phyloP scores from a whole-genome alignment of 2,888 invertebrate genomes.

The Adineta ricciae region DNA sequence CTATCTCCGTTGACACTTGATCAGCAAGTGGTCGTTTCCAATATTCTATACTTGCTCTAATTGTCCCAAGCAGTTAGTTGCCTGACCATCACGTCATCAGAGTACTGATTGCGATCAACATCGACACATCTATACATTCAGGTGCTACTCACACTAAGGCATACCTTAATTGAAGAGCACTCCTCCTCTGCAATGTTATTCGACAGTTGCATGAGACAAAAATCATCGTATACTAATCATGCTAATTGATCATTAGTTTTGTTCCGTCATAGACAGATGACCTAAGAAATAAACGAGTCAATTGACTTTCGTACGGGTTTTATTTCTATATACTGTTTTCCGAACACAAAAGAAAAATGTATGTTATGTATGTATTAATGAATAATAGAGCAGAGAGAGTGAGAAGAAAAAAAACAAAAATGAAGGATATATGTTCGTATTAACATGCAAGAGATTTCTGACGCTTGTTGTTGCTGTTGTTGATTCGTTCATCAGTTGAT shows the following conservation, averaged over 20 bases:
- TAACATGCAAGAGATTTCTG: background rate
- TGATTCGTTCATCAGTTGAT: background rate
- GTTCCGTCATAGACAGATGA: no score
- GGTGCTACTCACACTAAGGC: background rate
- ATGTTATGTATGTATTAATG: background rate
- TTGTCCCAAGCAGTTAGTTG: slow-evolving; percentile 7
- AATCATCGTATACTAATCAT: background rate
- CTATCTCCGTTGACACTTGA: background rate
- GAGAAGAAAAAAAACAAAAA: background rate
- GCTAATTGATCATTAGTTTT: background rate
- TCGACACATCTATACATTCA: background rate
- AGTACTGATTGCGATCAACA: slow-evolving; percentile 5
- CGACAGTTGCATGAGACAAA: background rate
- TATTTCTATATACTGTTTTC: background rate
- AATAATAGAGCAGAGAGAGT: background rate
- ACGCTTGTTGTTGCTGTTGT: background rate
- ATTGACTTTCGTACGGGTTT: background rate
- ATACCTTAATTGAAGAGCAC: slow-evolving; percentile 9
- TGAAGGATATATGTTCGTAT: background rate
- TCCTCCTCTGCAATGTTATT: background rate
- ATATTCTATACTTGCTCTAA: background rate
- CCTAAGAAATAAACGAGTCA: background rate
- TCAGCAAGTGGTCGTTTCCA: slow-evolving; percentile 2
- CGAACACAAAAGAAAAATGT: background rate
- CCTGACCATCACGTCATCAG: slow-evolving; percentile 9